Conservation (phyloP, 2,888 invertebrate species). For the Euproctis similis region DNA sequence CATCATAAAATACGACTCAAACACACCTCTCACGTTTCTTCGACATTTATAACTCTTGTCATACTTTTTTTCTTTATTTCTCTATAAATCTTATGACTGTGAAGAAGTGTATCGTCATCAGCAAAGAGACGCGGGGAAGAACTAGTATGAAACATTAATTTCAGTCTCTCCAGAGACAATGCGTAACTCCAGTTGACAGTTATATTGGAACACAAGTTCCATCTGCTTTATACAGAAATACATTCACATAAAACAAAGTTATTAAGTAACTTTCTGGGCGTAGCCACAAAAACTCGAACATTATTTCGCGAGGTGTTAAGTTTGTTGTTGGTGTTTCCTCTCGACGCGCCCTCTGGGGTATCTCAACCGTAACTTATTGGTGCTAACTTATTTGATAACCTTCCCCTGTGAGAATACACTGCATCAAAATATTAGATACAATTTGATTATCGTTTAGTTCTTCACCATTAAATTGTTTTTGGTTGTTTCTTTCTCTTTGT, state of each 20-base stretch:
- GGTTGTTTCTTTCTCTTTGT: neutral
- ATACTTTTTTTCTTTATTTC: too few species aligned
- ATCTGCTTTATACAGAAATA: constrained; percentile 8
- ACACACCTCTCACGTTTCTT: too few species aligned
- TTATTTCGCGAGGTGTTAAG: constrained; percentile 31
- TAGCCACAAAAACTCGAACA: constrained; percentile 19
- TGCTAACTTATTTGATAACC: constrained; percentile 55
- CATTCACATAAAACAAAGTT: constrained; percentile 11
- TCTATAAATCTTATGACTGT: too few species aligned
- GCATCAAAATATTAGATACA: constrained; percentile 18
- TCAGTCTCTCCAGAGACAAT: neutral
- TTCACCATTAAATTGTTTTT: neutral
- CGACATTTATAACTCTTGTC: too few species aligned
- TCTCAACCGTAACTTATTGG: constrained; percentile 49
- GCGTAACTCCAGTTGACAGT: neutral
- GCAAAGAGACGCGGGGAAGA: too few species aligned
- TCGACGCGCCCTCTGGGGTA: constrained; percentile 16
- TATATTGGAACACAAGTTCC: constrained; percentile 2
- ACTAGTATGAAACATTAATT: too few species aligned
- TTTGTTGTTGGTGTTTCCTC: constrained; percentile 33
- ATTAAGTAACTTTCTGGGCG: constrained; percentile 7
- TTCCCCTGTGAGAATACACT: constrained; percentile 17
- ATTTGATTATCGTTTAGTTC: neutral
- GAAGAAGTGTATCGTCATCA: too few species aligned
- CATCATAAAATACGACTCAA: too few species aligned